phyloP scores from a whole-genome alignment of 2,888 invertebrate species.

The Latrodectus hesperus region DNA sequence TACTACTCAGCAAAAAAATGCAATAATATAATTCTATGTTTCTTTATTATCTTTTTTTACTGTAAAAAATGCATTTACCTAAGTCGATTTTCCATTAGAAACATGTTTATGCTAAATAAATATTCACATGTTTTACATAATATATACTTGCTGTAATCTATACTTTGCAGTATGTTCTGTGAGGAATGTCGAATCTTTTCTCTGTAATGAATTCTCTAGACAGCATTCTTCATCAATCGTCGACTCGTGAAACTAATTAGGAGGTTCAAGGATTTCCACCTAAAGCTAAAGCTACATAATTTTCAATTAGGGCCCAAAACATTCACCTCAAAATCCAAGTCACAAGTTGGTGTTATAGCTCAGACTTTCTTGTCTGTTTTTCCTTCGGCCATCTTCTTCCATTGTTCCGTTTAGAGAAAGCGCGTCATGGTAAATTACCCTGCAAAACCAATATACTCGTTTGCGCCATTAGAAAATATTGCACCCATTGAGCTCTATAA shows the following conservation, averaged over 20 bases:
- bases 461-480: conserved; percentile 52
- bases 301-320: conserved; percentile 53
- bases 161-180: too few relatives aligned
- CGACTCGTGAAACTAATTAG: conserved; percentile 40
- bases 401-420: neutral
- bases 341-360: conserved; percentile 15
- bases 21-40: too few relatives aligned
- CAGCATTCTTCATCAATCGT: conserved; percentile 31
- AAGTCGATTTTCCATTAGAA: too few relatives aligned
- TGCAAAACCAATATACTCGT: conserved; percentile 45
- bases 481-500: conserved; percentile 48
- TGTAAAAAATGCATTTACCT: too few relatives aligned
- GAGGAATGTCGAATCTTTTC: too few relatives aligned
- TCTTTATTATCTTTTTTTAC: too few relatives aligned
- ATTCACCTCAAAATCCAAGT: conserved; percentile 31
- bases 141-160: too few relatives aligned
- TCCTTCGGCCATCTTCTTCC: conserved; percentile 3
- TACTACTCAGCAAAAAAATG: too few relatives aligned
- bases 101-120: too few relatives aligned
- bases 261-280: conserved; percentile 42
- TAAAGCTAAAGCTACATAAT: conserved; percentile 55
- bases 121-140: too few relatives aligned
- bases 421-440: conserved; percentile 46
- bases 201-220: neutral
- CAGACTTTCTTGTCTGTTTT: conserved; percentile 16